phyloP scores from a whole-genome alignment of 2,888 invertebrate species.

The Microchrysa polita region DNA sequence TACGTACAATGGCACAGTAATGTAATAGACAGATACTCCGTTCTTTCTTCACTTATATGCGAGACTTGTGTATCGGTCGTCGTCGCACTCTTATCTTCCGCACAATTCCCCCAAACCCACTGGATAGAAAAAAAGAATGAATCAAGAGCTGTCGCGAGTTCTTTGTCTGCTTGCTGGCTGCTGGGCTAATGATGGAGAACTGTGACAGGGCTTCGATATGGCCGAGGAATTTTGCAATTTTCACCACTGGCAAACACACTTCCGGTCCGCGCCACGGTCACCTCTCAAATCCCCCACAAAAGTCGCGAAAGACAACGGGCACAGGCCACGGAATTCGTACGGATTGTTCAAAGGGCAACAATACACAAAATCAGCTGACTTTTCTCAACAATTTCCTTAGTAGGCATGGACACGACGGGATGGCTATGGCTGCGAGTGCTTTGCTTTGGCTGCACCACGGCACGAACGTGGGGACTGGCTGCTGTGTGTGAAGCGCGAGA shows the following conservation, averaged over 20 bases:
- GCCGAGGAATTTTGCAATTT: not conserved
- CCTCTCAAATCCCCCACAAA: not conserved
- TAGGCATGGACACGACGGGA: not conserved
- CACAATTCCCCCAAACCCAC: constrained; percentile 1
- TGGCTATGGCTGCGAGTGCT: too few species aligned
- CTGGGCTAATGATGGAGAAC: not conserved
- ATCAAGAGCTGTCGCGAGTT: constrained; percentile 3
- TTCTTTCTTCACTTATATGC: constrained; percentile 30
- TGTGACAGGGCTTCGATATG: constrained; percentile 3
- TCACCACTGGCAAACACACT: not conserved
- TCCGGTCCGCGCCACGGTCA: not conserved
- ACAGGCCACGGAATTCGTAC: not conserved
- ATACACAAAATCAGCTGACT: constrained; percentile 38
- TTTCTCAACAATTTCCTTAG: constrained; percentile 26
- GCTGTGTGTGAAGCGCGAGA: constrained; percentile 24
- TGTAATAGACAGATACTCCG: constrained; percentile 8
- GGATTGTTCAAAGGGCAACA: constrained; percentile 17
- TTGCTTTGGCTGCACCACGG: not conserved
- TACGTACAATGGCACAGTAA: not conserved
- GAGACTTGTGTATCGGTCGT: not conserved
- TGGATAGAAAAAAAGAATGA: constrained; percentile 20
- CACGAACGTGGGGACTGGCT: not conserved
- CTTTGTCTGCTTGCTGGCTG: constrained; percentile 27
- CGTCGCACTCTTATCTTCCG: constrained; percentile 35
- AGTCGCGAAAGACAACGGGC: too few species aligned